A percentile compares a stretch with the other conserved stretches of the same genome.
phyloP scores from a whole-genome alignment of 2,797 vertebrate species.

The Mus caroli region DNA sequence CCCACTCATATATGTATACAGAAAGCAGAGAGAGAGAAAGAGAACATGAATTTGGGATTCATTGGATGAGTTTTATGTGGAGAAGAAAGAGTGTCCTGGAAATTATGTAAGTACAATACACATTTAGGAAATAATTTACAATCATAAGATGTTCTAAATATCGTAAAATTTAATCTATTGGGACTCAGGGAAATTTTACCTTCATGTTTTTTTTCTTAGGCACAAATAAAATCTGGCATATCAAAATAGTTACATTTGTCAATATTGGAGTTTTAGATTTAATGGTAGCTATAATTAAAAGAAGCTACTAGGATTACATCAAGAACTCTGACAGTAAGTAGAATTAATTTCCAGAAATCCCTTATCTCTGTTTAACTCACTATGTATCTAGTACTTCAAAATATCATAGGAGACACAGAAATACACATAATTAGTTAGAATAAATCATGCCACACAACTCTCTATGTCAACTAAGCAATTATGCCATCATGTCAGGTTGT shows the following conservation, averaged over 20 bases:
- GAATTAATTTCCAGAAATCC: conserved; percentile 12
- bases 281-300: background rate
- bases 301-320: background rate
- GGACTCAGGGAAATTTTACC: background rate
- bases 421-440: background rate
- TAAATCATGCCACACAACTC: background rate
- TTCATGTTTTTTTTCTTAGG: background rate
- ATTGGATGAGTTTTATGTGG: background rate
- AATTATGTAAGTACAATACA: too few relatives aligned
- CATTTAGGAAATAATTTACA: too few relatives aligned
- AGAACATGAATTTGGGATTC: fast-evolving
- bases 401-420: background rate
- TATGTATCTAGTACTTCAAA: background rate
- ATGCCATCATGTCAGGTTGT: background rate
- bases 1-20: background rate
- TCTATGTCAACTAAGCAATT: background rate
- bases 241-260: background rate
- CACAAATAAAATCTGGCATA: background rate
- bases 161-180: background rate
- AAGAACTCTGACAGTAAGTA: background rate
- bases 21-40: background rate
- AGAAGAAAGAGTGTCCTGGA: background rate
- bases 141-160: background rate
- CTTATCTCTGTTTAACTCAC: background rate
- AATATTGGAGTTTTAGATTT: background rate